Evolutionary conservation across 1,140 invertebrate genomes (phyloP), one percentile per base, ranked within the genome.

Genomic region (Drosophila ficusphila): DNA sequence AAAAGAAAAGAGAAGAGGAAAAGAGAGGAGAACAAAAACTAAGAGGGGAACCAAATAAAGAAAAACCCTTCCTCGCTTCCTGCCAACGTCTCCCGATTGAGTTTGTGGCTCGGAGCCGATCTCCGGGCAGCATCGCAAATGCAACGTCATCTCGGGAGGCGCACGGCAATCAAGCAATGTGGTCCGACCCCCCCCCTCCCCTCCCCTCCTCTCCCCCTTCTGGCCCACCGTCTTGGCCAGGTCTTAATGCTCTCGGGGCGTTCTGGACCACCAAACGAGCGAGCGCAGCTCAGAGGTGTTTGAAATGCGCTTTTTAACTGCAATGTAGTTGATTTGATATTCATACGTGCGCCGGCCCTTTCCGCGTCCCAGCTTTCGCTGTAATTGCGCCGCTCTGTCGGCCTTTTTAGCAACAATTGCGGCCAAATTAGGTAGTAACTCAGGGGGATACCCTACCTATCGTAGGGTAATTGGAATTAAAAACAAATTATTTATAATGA

Each of bases 251-350:
- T 79, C 44, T 75, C 38, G 79, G 68, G 74, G 79, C 85, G 58
- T 65, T 62, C 53, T 79, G 83, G 83, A 89, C 83, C 83, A 89
- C 83, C 83, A 89, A 79, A 89, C 83, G 72, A 77, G 77, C 74
- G 46, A 61, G 65, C 76, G 58, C 62, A 39, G 31, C 58, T 72
- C 34, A 49, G 51, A 85, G 76, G 81, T 85, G 79, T 89, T 89
- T 89, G 64, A 79, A 89, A 79, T 89, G 79, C 74, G 85, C 76
- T 78, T 85, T 81, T 85, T 89, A 89, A 77, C 79, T 79, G 85
- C 85, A 89, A 77, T 89, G 69, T 71, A 85, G 69, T 89, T 85
- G 73, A 67, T 78, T 77, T 79, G 76, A 89, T 89, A 89, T 81
- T 70, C 69, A 76, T 85, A 77, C 73, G 73, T 85, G 62, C 49